Base-by-base conservation (phyloP, 2,113 vertebrate species). In the Chauna torquata region DNA sequence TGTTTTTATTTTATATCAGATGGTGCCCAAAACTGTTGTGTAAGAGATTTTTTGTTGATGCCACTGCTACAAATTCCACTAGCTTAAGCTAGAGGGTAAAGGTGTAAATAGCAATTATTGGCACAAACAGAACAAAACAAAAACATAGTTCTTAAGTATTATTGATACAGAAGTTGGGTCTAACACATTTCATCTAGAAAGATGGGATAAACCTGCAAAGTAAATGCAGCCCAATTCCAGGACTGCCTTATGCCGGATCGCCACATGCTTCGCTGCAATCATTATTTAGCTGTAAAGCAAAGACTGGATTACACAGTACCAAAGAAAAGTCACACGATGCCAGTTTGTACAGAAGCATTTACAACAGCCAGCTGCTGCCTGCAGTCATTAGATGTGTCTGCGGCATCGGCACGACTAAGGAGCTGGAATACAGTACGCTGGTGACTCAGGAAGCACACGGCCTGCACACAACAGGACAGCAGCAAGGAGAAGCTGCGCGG, bases 361-460 rank as follows among this genome's bases (percentile, higher is more conserved):
- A 4, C 49, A 58, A 1, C 34, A 72, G 47, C 18, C 42, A 32
- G 18, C 42, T 75, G 16, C 17, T 27, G 19, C 8, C 0, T 27
- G 17, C 42, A 30, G 4, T 24, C 12, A 64, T 28, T 15, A 71
- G 30, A 44, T 10, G 22, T 6, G 8, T 45, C 14, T 30, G 15
- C 23, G 24, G 38, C 18, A 52, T 36, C 4, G 3, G 16, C 20
- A 34, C 45, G 34, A 45, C 40, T 4, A 12, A 16, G 15, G 0
- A 22, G 55, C 4, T 32, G 17, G n/a, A 9, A 8, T 1, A 8
- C 9, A n/a, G 50, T 61, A 16, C 1, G 1, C 8, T 12, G 55
- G 16, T 4, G 44, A 44, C 40, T 40, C 25, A 32, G 6, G 1
- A 0, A 0, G 2, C 4, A 2, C 5, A 0, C 0, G 36, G 38